Conservation (phyloP, 2,797 vertebrate species). For the Halcyon smyrnensis region DNA sequence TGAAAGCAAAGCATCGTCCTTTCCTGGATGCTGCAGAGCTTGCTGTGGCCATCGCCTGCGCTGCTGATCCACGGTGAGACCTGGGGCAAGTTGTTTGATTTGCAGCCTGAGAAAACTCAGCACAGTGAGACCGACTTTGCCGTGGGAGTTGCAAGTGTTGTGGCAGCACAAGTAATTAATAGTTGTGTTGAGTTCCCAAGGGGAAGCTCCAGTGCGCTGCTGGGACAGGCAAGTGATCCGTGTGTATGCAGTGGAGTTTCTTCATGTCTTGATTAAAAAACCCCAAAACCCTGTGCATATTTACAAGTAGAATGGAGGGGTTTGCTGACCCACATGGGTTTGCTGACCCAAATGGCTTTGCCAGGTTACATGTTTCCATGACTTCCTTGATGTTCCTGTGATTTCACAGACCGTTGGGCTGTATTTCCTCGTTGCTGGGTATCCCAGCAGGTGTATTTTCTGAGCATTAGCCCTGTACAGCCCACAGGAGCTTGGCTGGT, state of each 20-base stretch:
- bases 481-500: not conserved
- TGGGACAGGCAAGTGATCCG: rapidly evolving
- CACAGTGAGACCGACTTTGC: not conserved
- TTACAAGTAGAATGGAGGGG: not conserved
- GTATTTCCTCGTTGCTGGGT: not conserved
- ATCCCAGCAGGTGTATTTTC: not conserved
- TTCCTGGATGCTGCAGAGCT: not conserved
- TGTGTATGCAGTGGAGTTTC: not conserved
- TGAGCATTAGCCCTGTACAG: rapidly evolving
- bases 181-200: not conserved
- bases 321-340: not conserved
- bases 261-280: not conserved
- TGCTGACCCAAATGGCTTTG: not conserved
- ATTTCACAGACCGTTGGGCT: not conserved
- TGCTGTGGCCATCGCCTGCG: rapidly evolving
- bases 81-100: not conserved
- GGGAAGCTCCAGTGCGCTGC: rapidly evolving
- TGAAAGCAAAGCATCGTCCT: rapidly evolving
- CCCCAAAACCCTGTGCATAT: not conserved
- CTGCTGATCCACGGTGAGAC: rapidly evolving
- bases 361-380: too few species aligned
- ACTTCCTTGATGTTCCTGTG: rapidly evolving
- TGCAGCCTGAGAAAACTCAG: not conserved
- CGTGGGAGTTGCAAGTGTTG: not conserved
- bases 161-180: rapidly evolving